Evolutionary conservation across 2,888 invertebrate genomes (phyloP), one percentile per base, ranked within the genome.

Genomic region (Antitype chi): DNA sequence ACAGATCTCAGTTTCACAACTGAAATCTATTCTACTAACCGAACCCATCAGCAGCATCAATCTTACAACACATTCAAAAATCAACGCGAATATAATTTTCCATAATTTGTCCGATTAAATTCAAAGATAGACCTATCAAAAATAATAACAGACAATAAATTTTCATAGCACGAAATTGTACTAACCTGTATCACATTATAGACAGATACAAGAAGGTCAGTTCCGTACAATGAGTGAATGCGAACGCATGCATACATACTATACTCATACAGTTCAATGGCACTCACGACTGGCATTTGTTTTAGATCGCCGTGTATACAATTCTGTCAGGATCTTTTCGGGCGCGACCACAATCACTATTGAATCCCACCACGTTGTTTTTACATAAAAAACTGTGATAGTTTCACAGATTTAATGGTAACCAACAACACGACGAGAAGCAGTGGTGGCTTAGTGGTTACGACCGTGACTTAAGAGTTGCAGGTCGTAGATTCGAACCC

Each of bases 141-240:
- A 78, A 78, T 86, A 75, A 86, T 86, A 80, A 73, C 75, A 47
- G 74, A 52, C 76, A 60, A 75, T 86, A 59, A 64, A 85, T 76
- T 76, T 78, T 78, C 66, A 82, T 69, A 60, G 64, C 76, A 49
- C 32, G 13, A 72, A 85, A 78, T 78, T 71, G 64, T 63, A 75
- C 74, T 74, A 73, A 63, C 55, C n/a, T 78, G 25, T 13, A 43
- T 0, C 11, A 49, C 15, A 20, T 1, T 20, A 38, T 5, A 28
- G 1, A 2, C 13, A 49, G 0, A 7, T 20, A 3, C n/a, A 77
- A 77, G 53, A 63, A 77, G 49, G 23, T 2, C 1, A 0, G 13
- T 2, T 62, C 0, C 11, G 6, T n/a, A 15, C 17, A 55, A 28
- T 4, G 25, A 38, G 2, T 1, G 8, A 23, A 52, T 23, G 17